A percentile compares a stretch with the other conserved stretches of the same genome.
phyloP scores from a whole-genome alignment of 2,888 invertebrate genomes.

The Tridacna crocea region DNA sequence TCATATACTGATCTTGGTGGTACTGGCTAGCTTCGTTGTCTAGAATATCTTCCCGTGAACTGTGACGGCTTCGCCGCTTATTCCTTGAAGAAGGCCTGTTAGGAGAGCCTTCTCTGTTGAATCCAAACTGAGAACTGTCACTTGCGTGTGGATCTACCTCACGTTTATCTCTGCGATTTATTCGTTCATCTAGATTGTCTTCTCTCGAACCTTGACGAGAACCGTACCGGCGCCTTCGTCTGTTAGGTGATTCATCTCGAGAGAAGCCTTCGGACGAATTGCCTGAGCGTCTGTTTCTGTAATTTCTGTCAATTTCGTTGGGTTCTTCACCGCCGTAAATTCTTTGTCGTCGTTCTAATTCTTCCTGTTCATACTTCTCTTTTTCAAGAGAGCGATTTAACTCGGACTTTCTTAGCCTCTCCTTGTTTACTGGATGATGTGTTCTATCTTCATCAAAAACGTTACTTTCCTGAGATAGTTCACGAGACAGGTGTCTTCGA shows the following conservation, averaged over 20 bases:
- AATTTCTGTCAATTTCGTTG: constrained; percentile 37
- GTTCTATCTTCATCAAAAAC: constrained; percentile 72
- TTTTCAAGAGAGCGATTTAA: constrained; percentile 87
- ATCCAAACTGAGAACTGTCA: constrained; percentile 72
- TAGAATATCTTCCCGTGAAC: constrained; percentile 73
- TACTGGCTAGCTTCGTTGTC: constrained; percentile 60
- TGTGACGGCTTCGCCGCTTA: constrained; percentile 66
- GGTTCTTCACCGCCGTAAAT: constrained; percentile 60
- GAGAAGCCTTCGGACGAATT: constrained; percentile 76
- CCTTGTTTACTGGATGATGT: constrained; percentile 85
- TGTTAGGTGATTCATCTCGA: constrained; percentile 75
- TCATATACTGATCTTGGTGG: constrained; percentile 56
- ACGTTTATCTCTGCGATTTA: constrained; percentile 61
- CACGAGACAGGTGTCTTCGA: constrained; percentile 66
- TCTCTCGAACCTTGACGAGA: constrained; percentile 75
- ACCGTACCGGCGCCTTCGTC: constrained; percentile 62
- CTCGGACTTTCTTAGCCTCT: constrained; percentile 90
- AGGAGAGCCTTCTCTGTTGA: constrained; percentile 77
- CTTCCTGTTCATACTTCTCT: constrained; percentile 53
- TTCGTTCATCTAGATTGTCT: constrained; percentile 73
- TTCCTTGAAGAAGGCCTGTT: constrained; percentile 66
- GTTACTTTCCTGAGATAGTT: constrained; percentile 73
- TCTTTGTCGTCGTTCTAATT: constrained; percentile 51
- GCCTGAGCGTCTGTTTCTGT: constrained; percentile 48
- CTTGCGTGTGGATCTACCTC: constrained; percentile 66